Base-by-base conservation (phyloP, 1,140 invertebrate species). In the Sarcophaga peregrina region DNA sequence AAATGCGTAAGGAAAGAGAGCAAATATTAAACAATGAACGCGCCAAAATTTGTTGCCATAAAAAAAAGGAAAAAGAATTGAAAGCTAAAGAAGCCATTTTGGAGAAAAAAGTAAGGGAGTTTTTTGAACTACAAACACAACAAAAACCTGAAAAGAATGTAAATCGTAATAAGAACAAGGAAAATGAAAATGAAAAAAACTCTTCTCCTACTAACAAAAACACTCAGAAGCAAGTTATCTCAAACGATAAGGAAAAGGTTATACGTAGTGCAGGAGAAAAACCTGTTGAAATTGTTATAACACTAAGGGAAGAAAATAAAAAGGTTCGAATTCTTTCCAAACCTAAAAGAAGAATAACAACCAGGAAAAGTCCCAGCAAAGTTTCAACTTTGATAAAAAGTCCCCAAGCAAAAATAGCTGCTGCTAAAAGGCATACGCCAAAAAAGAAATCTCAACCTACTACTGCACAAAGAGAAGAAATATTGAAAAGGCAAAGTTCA, bases 261-360 rank as follows among this genome's bases (percentile, higher is more conserved):
- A 50, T 50, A 3, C 50, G 75, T 25, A 25, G n/a, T 25, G 58
- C 68, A 10, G n/a, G 9, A 0, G 86, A 87, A 0, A 83, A 84
- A 0, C 88, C 88, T 0, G 47, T 89, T 7, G 87, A 89, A 81
- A 88, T 89, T 17, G 85, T 89, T 13, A 89, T 89, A 5, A 89
- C 89, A 20, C 84, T 88, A 0, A 85, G 80, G 20, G 87, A 86
- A 76, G 88, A 89, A 58, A 85, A 54, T 0, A 85, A 84, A 13
- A 37, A 46, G 2, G 82, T 80, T 45, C 10, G 72, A 8, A 85
- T 72, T 17, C 50, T 47, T 50, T 9, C 20, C 11, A 78, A 78
- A 78, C 47, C 8, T 50, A 78, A 78, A 78, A 78, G 47, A 50
- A 78, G 50, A 78, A 25, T 50, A 0, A 17, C 13, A 68, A 8